Evolutionary conservation across 2,888 invertebrate genomes (phyloP), one percentile per base, ranked within the genome.

Genomic region (Auanema sp.): DNA sequence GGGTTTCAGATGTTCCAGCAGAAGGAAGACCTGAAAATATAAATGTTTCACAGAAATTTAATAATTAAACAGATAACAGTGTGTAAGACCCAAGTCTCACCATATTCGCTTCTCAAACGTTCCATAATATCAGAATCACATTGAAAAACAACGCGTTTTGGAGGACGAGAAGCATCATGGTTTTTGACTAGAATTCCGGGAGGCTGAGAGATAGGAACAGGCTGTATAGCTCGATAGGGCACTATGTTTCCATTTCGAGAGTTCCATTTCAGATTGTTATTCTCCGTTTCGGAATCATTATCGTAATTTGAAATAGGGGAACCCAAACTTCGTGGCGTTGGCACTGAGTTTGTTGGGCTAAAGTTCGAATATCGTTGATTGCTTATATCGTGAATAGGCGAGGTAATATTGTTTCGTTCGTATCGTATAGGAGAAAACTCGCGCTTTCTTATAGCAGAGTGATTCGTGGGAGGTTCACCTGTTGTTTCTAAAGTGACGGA

Each of bases 211-310:
- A 47, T 18, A 5, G 16, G 47, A 47, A 18, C 16, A 4, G 21
- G 23, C 25, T 24, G 18, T 6, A 18, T 52, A 5, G n/a, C 33
- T 21, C 52, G 21, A n/a, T n/a, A n/a, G 8, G 52, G 23, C 23
- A 52, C n/a, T 4, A 33, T 33, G 8, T 33, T 33, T 33, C 33
- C 33, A 33, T 33, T 33, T 33, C 33, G 33, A 33, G 33, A 33
- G 8, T 33, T 33, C 33, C 33, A 33, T 8, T 33, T 33, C 3
- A 5, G 33, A 33, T 52, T 52, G 18, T n/a, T 24, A 6, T 65
- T 65, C 44, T 70, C 70, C 50, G 66, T 52, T 55, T 70, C 70
- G 42, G 67, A 67, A 50, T 70, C 70, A 57, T 69, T 66, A 24
- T 70, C 69, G 58, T 58, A 58, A 12, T 44, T 21, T 6, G 58